Evolutionary conservation across 2,113 vertebrate species (phyloP).

Genomic region (Suncus etruscus): DNA sequence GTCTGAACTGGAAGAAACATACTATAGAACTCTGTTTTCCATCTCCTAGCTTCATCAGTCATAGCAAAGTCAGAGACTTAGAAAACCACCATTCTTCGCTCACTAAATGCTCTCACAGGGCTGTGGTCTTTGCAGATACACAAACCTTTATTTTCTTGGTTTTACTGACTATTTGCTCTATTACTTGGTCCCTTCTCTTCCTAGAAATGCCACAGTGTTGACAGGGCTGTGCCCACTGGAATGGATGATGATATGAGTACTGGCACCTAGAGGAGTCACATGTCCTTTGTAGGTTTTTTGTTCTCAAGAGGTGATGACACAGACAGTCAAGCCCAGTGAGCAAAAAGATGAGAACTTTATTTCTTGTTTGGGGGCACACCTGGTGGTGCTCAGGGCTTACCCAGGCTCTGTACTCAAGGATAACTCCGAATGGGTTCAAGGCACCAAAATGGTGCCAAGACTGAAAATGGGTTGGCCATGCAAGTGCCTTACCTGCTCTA

Average conservation of each 20-base stretch:
- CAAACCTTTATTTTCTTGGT: slow-evolving; percentile 16
- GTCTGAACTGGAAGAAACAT: background rate
- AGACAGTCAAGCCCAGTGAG: slow-evolving; percentile 1
- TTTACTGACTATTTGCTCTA: slow-evolving; percentile 26
- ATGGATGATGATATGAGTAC: background rate
- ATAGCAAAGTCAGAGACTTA: slow-evolving; percentile 22
- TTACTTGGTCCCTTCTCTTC: background rate
- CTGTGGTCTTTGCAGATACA: slow-evolving; percentile 9
- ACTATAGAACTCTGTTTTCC: background rate
- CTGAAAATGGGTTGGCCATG: background rate
- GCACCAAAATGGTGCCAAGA: background rate
- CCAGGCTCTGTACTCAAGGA: background rate
- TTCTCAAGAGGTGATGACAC: background rate
- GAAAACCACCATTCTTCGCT: background rate
- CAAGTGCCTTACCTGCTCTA: background rate
- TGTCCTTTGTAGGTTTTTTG: background rate
- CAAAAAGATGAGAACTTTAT: background rate
- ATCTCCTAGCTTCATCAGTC: background rate
- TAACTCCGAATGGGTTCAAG: background rate
- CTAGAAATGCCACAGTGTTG: background rate
- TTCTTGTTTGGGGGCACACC: background rate
- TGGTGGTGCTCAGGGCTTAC: background rate
- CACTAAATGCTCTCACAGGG: background rate
- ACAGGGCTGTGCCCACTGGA: background rate
- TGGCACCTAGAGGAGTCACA: background rate